These are phyloP conservation scores for Napeogenes sylphis DNA, from an alignment of 2,888 invertebrate genomes.

Conservation along the genomic window DNA sequence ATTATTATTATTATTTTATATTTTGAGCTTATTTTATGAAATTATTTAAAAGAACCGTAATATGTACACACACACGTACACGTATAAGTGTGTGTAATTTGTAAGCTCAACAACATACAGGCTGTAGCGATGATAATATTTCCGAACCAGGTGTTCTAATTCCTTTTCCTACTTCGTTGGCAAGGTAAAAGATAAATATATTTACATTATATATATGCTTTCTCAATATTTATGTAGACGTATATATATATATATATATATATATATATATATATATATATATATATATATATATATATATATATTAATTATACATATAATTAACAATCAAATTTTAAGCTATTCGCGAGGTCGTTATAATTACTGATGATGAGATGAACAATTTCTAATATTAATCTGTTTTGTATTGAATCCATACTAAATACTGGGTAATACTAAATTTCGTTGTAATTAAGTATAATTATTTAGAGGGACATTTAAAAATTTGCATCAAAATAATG, in stretches of 20 bases:
- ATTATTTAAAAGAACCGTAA: not conserved
- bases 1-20: not conserved
- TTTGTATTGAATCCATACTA: not conserved
- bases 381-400: not conserved
- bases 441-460: too few relatives aligned
- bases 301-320: too few relatives aligned
- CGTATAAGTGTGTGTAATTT: conserved; percentile 8
- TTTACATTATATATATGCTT: too few relatives aligned
- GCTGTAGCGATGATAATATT: conserved; percentile 25
- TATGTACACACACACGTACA: not conserved
- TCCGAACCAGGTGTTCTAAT: conserved; percentile 23
- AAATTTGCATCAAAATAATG: too few relatives aligned
- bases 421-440: conserved; percentile 6
- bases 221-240: too few relatives aligned
- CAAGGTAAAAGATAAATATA: not conserved
- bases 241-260: too few relatives aligned
- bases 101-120: conserved; percentile 19
- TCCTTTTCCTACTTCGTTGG: conserved; percentile 7
- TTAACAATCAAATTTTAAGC: too few relatives aligned
- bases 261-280: too few relatives aligned
- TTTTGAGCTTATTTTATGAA: not conserved
- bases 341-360: too few relatives aligned
- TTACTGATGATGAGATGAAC: too few relatives aligned
- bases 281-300: too few relatives aligned
- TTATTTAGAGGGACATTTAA: too few relatives aligned